Evolutionary conservation across 2,888 invertebrate species (phyloP), one percentile per base, ranked within the genome.

Genomic region (Nycteola revayana): DNA sequence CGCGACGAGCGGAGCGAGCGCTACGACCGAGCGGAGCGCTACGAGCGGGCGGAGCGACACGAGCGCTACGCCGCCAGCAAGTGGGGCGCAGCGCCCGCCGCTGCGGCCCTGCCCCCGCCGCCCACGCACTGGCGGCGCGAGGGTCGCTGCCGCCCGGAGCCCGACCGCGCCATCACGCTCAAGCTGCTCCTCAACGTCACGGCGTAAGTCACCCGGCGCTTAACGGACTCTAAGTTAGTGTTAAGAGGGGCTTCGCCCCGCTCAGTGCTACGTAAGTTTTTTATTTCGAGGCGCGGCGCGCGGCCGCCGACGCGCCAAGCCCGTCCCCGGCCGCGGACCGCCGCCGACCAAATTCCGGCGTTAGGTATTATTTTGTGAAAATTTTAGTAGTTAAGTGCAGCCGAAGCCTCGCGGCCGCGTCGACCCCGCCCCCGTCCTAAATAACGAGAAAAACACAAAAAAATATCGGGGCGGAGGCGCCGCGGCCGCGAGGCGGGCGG

Each of bases 21-120:
- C 49, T 84, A 80, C 75, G 95, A 95, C 49, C 61, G 35, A n/a
- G n/a, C n/a, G n/a, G n/a, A n/a, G n/a, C 55, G 63, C 33, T 63
- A 58, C 44, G 62, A 72, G 36, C 70, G 81, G 24, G 72, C 73
- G 34, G 6, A 3, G 18, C n/a, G 18, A 5, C 4, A 6, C 18
- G 84, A 83, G 60, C 81, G 85, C 49, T 84, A 80, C 75, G 95
- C 95, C 49, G 94, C 93, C 68, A 93, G 94, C 72, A 95, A 95
- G 78, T 95, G 95, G 89, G 94, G 94, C 66, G 94, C 94, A 57
- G 93, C 95, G 34, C 95, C 95, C 30, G 92, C 94, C 37, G 94
- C 95, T 25, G 92, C 92, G 58, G 92, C 93, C 48, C 84, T 95
- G 66, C 95, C 95, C 40, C 94, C 93, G 72, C 95, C 95, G 60